Evolutionary conservation across 92 coral and sea anemone genomes (phyloP).

Genomic region (Paragorgia papillata): DNA sequence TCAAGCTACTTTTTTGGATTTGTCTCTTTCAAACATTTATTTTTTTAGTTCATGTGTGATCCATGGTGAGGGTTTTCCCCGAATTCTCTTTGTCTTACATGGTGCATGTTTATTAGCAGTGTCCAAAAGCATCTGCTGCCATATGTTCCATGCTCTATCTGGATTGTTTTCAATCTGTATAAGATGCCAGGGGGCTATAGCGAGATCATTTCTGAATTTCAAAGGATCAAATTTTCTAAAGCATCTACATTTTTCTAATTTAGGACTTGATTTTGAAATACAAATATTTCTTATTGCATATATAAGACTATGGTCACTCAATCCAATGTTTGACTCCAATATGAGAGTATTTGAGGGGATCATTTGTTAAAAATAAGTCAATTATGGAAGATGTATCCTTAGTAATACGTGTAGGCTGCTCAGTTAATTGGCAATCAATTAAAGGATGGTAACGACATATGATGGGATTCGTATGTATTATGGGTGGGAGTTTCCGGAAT

Average conservation of each 20-base stretch:
- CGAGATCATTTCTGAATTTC: slow-evolving; percentile 1
- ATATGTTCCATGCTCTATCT: slow-evolving; percentile 22
- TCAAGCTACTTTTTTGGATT: slow-evolving; percentile 16
- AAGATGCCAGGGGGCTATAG: slow-evolving; percentile 25
- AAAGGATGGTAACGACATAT: no score
- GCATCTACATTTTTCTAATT: slow-evolving; percentile 21
- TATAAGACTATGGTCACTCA: slow-evolving; percentile 31
- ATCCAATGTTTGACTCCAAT: slow-evolving; percentile 7
- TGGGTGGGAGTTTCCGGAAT: no score
- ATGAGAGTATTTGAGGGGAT: background rate
- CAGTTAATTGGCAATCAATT: no score
- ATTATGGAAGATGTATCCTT: slow-evolving; percentile 38
- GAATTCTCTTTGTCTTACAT: slow-evolving; percentile 13
- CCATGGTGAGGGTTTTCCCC: background rate
- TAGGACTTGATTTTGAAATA: slow-evolving; percentile 7
- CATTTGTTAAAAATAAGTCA: slow-evolving; percentile 40
- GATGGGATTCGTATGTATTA: no score
- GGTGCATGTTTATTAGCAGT: slow-evolving; percentile 24
- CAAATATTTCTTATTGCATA: slow-evolving; percentile 1
- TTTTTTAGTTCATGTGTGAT: background rate
- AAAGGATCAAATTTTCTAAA: slow-evolving; percentile 16
- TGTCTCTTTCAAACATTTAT: no score
- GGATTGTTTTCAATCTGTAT: slow-evolving; percentile 5
- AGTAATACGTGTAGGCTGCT: slow-evolving; percentile 9
- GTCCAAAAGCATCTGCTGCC: slow-evolving; percentile 20